Base-by-base conservation (phyloP, 1,140 invertebrate genomes). In the Ceratina japonica region DNA sequence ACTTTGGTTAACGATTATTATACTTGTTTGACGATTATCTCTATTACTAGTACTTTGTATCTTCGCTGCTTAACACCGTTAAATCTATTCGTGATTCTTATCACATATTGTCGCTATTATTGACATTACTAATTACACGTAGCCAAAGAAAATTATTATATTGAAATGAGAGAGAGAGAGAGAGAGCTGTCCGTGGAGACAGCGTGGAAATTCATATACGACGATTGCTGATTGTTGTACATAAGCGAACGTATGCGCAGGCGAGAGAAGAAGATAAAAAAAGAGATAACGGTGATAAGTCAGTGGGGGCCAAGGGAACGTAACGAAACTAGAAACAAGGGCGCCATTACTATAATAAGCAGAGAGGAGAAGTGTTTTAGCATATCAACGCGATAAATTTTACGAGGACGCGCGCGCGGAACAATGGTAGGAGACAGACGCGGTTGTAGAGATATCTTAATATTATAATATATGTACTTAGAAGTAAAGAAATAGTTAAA, bases 311-410 rank as follows among this genome's bases (percentile, higher is more conserved):
- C 58, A 65, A 68, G 15, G 56, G 27, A 63, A 79, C 63, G 22
- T 54, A 18, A 56, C 49, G 18, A 59, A 65, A 44, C 62, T 49
- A 63, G n/a, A n/a, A n/a, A n/a, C n/a, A n/a, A n/a, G n/a, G 49
- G 73, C 44, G 31, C n/a, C 76, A 68, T 61, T 83, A 87, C 81
- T 87, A 85, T 62, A 85, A 81, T 83, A 87, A 87, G 81, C 79
- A 86, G 82, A 59, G 76, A 70, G 86, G 74, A 87, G 88, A 86
- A 44, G 37, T 44, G 83, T 84, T 89, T 90, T 92, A 92, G 91
- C 91, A 92, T 92, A 92, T 92, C 91, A 92, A 89, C 91, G 88
- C 90, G 90, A 88, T 87, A 88, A 90, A 88, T 89, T 89, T 91
- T 89, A 71, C 80, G 87, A 64, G 79, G 63, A n/a, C n/a, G 84